Evolutionary conservation across 2,113 vertebrate genomes (phyloP), one percentile per base, ranked within the genome.

Genomic region (Leptocoma aspasia): DNA sequence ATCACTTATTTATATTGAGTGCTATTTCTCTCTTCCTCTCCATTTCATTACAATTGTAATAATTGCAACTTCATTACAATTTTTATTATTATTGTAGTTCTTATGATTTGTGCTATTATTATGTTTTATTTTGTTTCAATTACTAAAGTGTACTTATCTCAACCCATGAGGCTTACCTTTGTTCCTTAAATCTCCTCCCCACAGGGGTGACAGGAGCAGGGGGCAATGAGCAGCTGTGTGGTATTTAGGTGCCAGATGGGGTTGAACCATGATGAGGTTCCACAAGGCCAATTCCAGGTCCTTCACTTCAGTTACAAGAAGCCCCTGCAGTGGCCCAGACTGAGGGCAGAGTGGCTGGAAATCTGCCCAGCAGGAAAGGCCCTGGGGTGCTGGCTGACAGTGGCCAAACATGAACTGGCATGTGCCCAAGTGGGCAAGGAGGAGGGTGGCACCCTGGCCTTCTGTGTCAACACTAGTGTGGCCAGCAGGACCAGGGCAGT

Each of bases 321-420:
- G 3, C 0, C 26, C 9, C 26, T 64, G 66, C 31, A 80, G 41
- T 21, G 52, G 3, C 4, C 27, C 35, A 64, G 59, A 49, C 21
- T 49, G 50, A 13, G 52, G 31, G 3, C 50, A 88, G 57, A 80
- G 30, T 6, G 41, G 20, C 35, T 22, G 75, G 41, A 71, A 63
- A 49, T 15, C 41, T 42, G 41, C 30, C 16, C 49, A 31, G n/a
- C 5, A 2, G 42, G 11, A 87, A 56, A 30, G 35, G 35, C 8
- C 21, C 5, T 41, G n/a, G 11, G 9, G 9, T 49, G 17, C 24
- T 63, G 31, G 35, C 8, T 0, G 0, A 26, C 8, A 63, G 19
- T 1, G 1, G 41, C 19, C 1, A 3, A 87, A 87, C 0, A 0
- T 11, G 39, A 70, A 19, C 15, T 0, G 0, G 3, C 0, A 0